Evolutionary conservation across 2,888 invertebrate species (phyloP).

Genomic region (Unio delphinus): DNA sequence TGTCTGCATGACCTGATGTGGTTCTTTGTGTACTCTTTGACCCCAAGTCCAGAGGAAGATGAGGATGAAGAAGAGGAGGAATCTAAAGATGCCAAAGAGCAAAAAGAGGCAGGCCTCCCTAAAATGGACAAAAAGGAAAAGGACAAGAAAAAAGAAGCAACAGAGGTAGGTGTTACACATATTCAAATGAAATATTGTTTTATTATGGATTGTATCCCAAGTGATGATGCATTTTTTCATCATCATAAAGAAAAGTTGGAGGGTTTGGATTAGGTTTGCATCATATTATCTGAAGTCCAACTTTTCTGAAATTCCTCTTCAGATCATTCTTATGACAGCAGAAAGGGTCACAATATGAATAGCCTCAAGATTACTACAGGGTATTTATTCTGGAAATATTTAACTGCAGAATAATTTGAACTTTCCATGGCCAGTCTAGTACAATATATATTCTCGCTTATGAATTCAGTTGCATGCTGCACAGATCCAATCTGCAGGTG

Average conservation of each 20-base stretch:
- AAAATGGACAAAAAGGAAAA: constrained; percentile 28
- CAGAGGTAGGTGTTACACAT: constrained; percentile 13
- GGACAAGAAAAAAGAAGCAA: constrained; percentile 23
- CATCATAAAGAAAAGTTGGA: too few relatives aligned
- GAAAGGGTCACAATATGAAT: too few relatives aligned
- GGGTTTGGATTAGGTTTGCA: background rate
- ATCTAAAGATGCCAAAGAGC: constrained; percentile 39
- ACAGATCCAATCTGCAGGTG: too few relatives aligned
- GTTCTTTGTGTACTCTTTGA: constrained; percentile 94
- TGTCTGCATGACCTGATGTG: constrained; percentile 95
- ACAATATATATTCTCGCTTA: too few relatives aligned
- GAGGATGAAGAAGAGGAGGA: constrained; percentile 73
- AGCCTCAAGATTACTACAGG: too few relatives aligned
- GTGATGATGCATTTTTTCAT: background rate
- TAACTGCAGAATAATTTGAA: too few relatives aligned
- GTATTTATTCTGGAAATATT: too few relatives aligned
- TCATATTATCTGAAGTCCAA: too few relatives aligned
- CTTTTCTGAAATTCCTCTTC: too few relatives aligned
- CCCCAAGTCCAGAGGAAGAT: constrained; percentile 75
- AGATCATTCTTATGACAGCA: background rate
- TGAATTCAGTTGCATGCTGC: too few relatives aligned
- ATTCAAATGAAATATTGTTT: background rate
- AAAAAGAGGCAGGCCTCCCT: constrained; percentile 17
- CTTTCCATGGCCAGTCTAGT: constrained; percentile 8
- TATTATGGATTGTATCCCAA: background rate